Conservation (phyloP, 2,797 vertebrate species). For the Syndactyla subalaris region DNA sequence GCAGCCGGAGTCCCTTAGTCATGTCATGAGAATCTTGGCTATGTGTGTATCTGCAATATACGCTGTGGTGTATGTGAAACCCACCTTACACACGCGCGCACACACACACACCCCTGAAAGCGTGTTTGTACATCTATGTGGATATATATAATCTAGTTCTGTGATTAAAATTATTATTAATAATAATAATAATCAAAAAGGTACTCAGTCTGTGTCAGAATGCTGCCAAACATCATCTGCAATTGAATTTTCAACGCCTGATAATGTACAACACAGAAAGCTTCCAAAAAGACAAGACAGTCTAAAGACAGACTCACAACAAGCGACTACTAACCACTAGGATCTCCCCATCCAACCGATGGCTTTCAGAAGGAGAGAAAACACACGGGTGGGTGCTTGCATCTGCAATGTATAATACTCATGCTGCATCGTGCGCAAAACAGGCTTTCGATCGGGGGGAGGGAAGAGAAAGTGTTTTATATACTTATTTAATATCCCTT, state of each 20-base stretch:
- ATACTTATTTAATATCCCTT: constrained; percentile 86
- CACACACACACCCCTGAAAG: constrained; percentile 17
- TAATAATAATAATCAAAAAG: constrained; percentile 65
- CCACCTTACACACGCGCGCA: not conserved
- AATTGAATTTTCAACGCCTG: constrained; percentile 60
- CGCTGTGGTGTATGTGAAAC: constrained; percentile 40
- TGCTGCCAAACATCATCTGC: constrained; percentile 69
- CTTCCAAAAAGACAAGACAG: constrained; percentile 61
- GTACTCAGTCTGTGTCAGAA: constrained; percentile 69
- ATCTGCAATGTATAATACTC: constrained; percentile 51
- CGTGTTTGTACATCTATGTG: constrained; percentile 66
- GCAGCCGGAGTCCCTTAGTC: constrained; percentile 29
- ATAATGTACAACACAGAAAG: constrained; percentile 65
- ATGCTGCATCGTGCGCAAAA: constrained; percentile 54
- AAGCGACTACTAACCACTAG: constrained; percentile 74
- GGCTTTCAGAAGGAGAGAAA: constrained; percentile 56
- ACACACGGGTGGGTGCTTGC: constrained; percentile 56
- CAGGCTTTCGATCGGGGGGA: constrained; percentile 61
- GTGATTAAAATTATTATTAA: constrained; percentile 70
- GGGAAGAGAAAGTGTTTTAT: constrained; percentile 82
- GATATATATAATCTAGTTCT: constrained; percentile 72
- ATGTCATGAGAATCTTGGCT: constrained; percentile 36
- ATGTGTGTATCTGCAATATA: constrained; percentile 38
- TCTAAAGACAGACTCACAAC: constrained; percentile 61
- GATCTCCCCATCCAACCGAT: constrained; percentile 51